These are phyloP conservation scores for Alectura lathami DNA, from an alignment of 2,113 vertebrate species.

Conservation along the genomic window DNA sequence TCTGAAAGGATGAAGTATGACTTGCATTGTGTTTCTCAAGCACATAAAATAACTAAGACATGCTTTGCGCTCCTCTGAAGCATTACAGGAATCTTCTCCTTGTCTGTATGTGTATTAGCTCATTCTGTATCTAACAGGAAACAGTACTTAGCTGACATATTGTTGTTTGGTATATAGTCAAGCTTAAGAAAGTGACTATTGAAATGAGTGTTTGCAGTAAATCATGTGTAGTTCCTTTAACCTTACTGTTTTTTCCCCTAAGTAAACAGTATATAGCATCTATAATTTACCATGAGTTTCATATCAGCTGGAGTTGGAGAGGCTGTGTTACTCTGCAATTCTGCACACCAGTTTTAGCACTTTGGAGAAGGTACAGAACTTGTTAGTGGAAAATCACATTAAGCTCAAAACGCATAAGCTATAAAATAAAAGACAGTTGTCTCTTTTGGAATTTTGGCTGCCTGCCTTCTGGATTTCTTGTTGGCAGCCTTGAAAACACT, in stretches of 20 bases:
- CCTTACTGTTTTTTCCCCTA: conserved; percentile 30
- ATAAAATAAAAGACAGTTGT: conserved; percentile 82
- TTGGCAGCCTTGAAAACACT: conserved; percentile 76
- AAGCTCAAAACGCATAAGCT: conserved; percentile 77
- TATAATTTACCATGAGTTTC: conserved; percentile 71
- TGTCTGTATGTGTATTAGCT: conserved; percentile 39
- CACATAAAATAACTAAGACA: background rate
- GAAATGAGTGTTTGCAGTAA: conserved; percentile 57
- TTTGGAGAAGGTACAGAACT: conserved; percentile 75
- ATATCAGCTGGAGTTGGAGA: conserved; percentile 71
- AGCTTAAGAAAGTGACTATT: conserved; percentile 29
- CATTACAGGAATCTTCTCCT: background rate
- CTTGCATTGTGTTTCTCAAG: background rate
- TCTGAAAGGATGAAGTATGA: background rate
- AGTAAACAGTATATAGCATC: conserved; percentile 70
- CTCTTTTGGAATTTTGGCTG: conserved; percentile 77
- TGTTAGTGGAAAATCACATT: conserved; percentile 81
- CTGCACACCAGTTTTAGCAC: conserved; percentile 68
- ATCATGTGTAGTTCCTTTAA: conserved; percentile 64
- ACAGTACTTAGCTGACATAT: background rate
- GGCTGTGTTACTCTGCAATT: conserved; percentile 67
- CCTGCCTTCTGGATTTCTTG: conserved; percentile 76
- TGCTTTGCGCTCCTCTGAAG: background rate
- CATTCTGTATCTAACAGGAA: background rate
- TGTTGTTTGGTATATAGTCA: background rate